Conservation (phyloP, 1,140 invertebrate genomes). For the Maconellicoccus hirsutus region DNA sequence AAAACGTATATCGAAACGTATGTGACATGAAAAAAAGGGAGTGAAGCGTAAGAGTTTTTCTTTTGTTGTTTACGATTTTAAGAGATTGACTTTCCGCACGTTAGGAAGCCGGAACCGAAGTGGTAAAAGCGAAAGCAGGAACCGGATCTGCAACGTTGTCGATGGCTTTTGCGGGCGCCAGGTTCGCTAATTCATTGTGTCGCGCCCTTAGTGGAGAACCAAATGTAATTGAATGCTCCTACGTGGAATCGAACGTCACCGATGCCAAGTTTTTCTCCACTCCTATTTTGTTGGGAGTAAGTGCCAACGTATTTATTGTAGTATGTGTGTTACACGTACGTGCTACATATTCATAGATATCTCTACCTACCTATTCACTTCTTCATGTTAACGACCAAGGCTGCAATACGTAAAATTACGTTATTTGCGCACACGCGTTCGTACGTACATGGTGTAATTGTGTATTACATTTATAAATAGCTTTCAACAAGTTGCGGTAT, state of each 20-base stretch:
- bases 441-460: too few relatives aligned
- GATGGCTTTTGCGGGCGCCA: conserved; percentile 94
- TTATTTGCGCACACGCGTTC: too few relatives aligned
- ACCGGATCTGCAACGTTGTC: conserved; percentile 97
- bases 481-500: too few relatives aligned
- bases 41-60: neutral
- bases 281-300: conserved; percentile 77
- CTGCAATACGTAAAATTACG: too few relatives aligned
- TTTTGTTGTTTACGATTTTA: neutral
- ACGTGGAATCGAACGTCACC: conserved; percentile 79
- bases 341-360: too few relatives aligned
- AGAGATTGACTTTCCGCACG: too few relatives aligned
- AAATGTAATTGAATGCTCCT: conserved; percentile 87
- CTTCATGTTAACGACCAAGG: too few relatives aligned
- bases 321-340: neutral
- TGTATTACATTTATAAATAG: too few relatives aligned
- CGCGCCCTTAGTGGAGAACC: conserved; percentile 74
- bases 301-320: conserved; percentile 32
- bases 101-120: conserved; percentile 94
- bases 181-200: conserved; percentile 73
- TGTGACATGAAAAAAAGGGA: too few relatives aligned
- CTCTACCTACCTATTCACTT: too few relatives aligned
- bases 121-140: conserved; percentile 98
- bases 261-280: conserved; percentile 91
- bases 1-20: too few relatives aligned